A percentile compares a stretch with the other conserved stretches of the same genome.
phyloP scores from a whole-genome alignment of 2,888 invertebrate genomes.

The Ryuthela nishihirai region DNA sequence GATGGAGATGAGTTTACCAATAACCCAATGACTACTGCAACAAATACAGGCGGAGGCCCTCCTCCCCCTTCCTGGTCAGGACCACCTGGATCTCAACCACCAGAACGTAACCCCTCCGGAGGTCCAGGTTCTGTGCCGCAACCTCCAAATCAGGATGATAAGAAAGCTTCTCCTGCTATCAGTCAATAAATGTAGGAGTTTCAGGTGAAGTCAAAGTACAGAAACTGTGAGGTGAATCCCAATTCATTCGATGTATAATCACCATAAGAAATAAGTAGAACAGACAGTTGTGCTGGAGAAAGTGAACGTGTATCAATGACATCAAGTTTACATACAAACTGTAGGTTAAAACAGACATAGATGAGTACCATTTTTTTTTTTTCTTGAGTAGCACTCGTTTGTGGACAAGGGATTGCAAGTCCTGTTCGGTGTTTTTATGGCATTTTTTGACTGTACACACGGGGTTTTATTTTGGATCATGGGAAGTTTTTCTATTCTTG shows the following conservation, averaged over 20 bases:
- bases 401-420: constrained; percentile 11
- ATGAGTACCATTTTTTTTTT: no score
- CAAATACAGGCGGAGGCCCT: constrained; percentile 18
- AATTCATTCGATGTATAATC: no score
- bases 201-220: no score
- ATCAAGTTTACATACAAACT: no score
- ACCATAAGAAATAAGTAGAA: constrained; percentile 4
- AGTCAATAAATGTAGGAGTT: constrained; percentile 22
- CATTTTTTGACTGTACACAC: constrained; percentile 23
- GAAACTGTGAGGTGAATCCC: no score
- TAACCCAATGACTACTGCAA: constrained; percentile 12
- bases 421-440: constrained; percentile 32
- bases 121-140: constrained; percentile 37
- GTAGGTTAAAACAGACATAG: no score
- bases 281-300: no score
- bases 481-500: constrained; percentile 30
- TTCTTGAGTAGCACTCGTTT: no score
- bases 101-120: constrained; percentile 26
- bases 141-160: constrained; percentile 38
- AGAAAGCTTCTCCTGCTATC: constrained; percentile 40
- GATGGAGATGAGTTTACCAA: constrained; percentile 40
- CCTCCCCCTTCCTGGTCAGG: constrained; percentile 23
- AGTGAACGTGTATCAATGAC: no score
- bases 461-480: constrained; percentile 27
- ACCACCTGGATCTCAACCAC: constrained; percentile 7